Evolutionary conservation across 2,113 vertebrate genomes (phyloP), one percentile per base, ranked within the genome.

Genomic region (Catharus minimus): DNA sequence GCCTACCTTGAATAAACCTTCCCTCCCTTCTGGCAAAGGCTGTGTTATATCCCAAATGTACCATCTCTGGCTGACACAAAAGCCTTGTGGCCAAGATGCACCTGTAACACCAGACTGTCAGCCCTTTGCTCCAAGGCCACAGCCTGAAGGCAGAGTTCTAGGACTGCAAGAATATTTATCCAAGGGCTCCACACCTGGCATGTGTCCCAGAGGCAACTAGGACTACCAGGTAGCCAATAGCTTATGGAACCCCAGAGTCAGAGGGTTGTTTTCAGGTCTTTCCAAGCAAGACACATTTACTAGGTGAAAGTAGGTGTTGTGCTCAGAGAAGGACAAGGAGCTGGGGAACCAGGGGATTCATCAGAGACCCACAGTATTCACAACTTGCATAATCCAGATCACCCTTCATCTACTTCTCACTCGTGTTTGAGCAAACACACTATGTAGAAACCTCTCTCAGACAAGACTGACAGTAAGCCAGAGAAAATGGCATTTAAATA

Each of bases 401-500:
- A 93, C 61, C 66, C 21, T 76, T 87, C 32, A 74, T 50, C 81
- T 71, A 38, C 28, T 78, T 56, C 41, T 72, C 61, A 62, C 33
- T 47, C n/a, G 0, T 26, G 26, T 69, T 38, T 82, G 43, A 66
- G 78, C 46, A 89, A 78, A 89, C 16, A 85, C 79, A 38, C 15
- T 68, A 65, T 26, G 36, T 33, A 87, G 71, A 82, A 91, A 82
- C 72, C 53, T 72, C 10, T 36, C 55, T 38, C 73, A 73, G 27
- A 62, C 32, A 24, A 76, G 26, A 72, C 38, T 56, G 38, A 46
- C 19, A 55, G 52, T 21, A 85, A 88, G 47, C 50, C 46, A 85
- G 76, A 74, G 39, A 49, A 94, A 94, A 84, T 2, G 22, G 50
- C 11, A 55, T 46, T 87, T 91, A 82, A 91, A 66, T 58, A 91